Base-by-base conservation (phyloP, 2,888 invertebrate species). In the Oxycera nigricornis region DNA sequence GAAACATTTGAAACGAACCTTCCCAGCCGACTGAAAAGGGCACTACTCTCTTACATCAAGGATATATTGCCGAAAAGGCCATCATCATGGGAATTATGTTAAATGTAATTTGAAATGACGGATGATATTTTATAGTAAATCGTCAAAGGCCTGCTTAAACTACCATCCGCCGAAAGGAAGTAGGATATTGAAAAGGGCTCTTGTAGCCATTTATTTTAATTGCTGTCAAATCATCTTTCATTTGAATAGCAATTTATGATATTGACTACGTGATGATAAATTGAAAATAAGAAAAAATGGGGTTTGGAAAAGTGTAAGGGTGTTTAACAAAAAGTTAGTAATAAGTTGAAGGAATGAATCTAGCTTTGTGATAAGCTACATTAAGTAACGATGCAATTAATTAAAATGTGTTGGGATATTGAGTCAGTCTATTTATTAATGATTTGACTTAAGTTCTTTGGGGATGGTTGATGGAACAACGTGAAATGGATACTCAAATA, bases 91-190 rank as follows among this genome's bases (percentile, higher is more conserved):
- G 70, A 70, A 70, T 70, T 70, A 70, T 70, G 52, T 70, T 52
- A 70, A 70, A 70, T 70, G 70, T 70, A 70, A 55, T 70, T 70
- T 55, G 70, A 70, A 70, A 22, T 22, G 70, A 70, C 52, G 35
- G 70, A 70, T 31, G 70, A 55, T 31, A 70, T 55, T 70, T 70
- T 70, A 31, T 31, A 70, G 70, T 70, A 70, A 70, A 70, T 70
- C 70, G 55, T 55, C 70, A 31, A 31, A 30, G 28, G 17, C 22
- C 65, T 31, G 65, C 20, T 65, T 39, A 17, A 17, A 11, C 6
- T 17, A 20, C 41, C 39, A 41, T 20, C 20, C 14, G 62, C 11
- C 39, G 39, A 39, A 9, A 26, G 20, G 55, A 52, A 30, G 30
- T n/a, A 31, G 35, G 52, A 30, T 30, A 70, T 70, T 52, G 70